Base-by-base conservation (phyloP, 2,797 vertebrate genomes). In the Anabas testudineus region DNA sequence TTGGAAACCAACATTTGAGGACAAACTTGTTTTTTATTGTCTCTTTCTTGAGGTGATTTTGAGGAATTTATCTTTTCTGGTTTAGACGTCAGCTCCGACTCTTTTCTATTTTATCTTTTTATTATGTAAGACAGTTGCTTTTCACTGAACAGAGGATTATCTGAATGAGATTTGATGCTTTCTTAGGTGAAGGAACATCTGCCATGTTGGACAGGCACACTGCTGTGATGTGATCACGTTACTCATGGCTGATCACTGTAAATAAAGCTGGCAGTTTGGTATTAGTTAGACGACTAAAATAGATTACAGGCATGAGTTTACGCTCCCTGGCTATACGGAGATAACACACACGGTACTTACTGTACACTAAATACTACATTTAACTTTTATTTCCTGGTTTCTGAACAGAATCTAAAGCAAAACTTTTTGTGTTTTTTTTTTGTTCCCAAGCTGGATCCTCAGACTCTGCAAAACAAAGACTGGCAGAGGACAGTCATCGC, bases 401-500 rank as follows among this genome's bases (percentile, higher is more conserved):
- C 13, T 39, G 15, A 24, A 61, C 26, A 59, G 2, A 52, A 39
- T 66, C 2, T 14, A 4, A 56, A 60, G 3, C 21, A 10, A 55
- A 4, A n/a, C 1, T 37, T 30, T 3, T 55, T 2, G 3, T 10
- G 32, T 61, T 90, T 93, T 3, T 60, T 2, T 7, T 10, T 43
- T 61, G 90, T 93, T 47, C 91, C n/a, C n/a, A n/a, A 98, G 97
- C 85, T 99, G 92, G 97, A 98, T 68, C 93, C 95, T 0, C 96
- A 98, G 81, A 85, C 86, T 0, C 77, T 98, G 62, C 95, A 97
- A 74, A 96, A 94, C 67, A 97, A 97, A 90, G 97, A 99, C 12
- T 99, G 97, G 96, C 97, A 98, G 61, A 95, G 95, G 77, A 95
- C 95, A 0, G 94, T 97, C 78, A 95, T 99, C 67, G 65, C 91